Percentiles rank a stretch among this genome's conserved stretches.
phyloP scores from a whole-genome alignment of 2,797 vertebrate genomes.

The Coilia nasus region DNA sequence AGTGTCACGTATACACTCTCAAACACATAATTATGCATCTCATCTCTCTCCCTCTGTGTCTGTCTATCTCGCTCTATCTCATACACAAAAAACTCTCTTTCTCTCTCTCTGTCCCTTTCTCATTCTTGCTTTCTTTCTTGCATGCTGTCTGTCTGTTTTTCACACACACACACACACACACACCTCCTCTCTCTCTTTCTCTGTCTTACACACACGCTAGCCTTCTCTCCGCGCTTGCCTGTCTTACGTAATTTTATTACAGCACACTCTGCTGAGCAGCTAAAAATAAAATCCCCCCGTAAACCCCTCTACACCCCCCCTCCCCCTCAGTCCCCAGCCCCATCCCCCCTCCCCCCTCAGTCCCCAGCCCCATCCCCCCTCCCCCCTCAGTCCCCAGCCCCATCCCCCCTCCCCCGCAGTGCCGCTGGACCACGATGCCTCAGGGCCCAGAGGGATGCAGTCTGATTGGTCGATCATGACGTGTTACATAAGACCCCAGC shows the following conservation, averaged over 20 bases:
- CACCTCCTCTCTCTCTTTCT: neutral
- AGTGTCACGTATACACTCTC: too few species aligned
- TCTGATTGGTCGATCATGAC: neutral
- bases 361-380: neutral
- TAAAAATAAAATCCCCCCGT: slow-evolving; percentile 69
- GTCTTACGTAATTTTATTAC: slow-evolving; percentile 76
- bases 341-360: neutral
- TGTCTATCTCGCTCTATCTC: too few species aligned
- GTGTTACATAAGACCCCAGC: neutral
- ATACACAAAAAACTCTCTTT: neutral
- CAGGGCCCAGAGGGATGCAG: neutral
- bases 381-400: neutral
- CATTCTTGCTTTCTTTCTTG: too few species aligned
- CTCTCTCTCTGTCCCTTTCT: neutral
- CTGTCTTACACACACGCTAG: neutral
- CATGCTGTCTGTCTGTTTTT: too few species aligned
- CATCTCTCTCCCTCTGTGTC: too few species aligned
- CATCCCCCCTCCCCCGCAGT: neutral
- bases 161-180: too few species aligned
- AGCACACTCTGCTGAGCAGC: slow-evolving; percentile 61
- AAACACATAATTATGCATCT: too few species aligned
- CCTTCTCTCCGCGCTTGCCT: neutral
- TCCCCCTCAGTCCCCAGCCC: neutral
- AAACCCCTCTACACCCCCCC: slow-evolving; percentile 26
- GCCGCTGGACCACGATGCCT: neutral